Base-by-base conservation (phyloP, 2,888 invertebrate species). In the Trypoxylon attenuatum region DNA sequence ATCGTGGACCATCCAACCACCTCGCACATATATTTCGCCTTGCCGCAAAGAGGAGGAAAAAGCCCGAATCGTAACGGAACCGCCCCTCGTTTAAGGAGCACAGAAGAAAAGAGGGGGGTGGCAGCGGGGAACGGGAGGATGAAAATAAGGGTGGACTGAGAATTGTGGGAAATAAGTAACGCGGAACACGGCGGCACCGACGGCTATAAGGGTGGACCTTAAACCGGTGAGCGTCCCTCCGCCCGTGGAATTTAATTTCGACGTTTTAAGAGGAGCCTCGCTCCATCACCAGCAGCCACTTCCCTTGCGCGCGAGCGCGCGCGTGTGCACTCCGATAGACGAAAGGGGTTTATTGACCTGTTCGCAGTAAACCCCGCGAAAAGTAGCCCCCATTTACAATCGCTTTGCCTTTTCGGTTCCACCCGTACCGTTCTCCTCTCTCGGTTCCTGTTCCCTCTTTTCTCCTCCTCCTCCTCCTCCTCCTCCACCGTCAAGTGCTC, bases 191-290 rank as follows among this genome's bases (percentile, higher is more conserved):
- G 38, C 23, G 54, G 57, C 38, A 49, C 43, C 39, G 29, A 53
- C 16, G 47, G 38, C 56, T 58, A 43, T 62, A 64, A 68, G 73
- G 69, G 74, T 76, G 74, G 71, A 74, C 77, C 74, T 76, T 77
- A 77, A 67, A 78, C 71, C 73, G 74, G 52, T 59, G 66, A 76
- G 64, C 61, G 66, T 59, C 62, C 58, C 56, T 49, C 61, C 73
- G 73, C 71, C 69, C 69, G 56, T 73, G 84, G 84, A 84, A 84
- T 84, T 84, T 84, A 82, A 84, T 84, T 84, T 84, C 79, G 77
- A 81, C 82, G 77, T 82, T 83, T 83, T 80, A 81, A 82, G 80
- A 78, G 80, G 77, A 52, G 66, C 67, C 53, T 74, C 69, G 71
- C 67, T 53, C 60, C 60, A 25, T 51, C 65, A 33, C 33, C 23